Evolutionary conservation across 2,797 vertebrate species (phyloP).

Genomic region (Pseudochaenichthys georgianus): DNA sequence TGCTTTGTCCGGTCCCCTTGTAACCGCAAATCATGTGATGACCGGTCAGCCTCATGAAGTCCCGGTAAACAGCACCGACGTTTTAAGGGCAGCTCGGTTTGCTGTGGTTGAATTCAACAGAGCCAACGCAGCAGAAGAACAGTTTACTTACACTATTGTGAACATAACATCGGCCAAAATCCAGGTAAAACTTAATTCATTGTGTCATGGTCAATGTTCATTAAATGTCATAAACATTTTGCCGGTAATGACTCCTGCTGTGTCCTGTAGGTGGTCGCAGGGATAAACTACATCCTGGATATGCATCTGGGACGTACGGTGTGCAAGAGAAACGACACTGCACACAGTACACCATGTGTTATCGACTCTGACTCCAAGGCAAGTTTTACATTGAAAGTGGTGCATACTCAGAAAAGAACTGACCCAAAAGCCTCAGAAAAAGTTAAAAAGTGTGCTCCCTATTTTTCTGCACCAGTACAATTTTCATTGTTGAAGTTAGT

Average conservation of each 20-base stretch:
- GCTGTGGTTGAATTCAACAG: conserved; percentile 55
- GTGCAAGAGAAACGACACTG: conserved; percentile 25
- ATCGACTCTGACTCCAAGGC: conserved; percentile 35
- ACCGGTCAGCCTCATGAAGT: conserved; percentile 28
- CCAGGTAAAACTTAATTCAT: conserved; percentile 47
- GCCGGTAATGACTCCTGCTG: not conserved
- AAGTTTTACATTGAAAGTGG: conserved; percentile 28
- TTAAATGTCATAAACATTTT: not conserved
- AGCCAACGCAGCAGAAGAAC: not conserved
- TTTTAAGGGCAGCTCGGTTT: conserved; percentile 38
- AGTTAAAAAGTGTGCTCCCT: not conserved
- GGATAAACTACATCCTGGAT: conserved; percentile 64
- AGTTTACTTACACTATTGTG: conserved; percentile 39
- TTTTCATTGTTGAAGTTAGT: not conserved
- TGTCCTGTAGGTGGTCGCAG: conserved; percentile 50
- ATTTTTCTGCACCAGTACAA: not conserved
- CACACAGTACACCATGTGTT: conserved; percentile 11
- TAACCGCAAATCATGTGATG: not conserved
- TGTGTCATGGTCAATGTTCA: not conserved
- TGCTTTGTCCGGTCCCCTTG: not conserved
- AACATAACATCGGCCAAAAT: conserved; percentile 51
- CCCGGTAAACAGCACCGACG: conserved; percentile 3
- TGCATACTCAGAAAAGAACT: not conserved
- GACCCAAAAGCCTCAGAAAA: not conserved
- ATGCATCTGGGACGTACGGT: conserved; percentile 31